Base-by-base conservation (phyloP, 2,888 invertebrate species). In the Amphimallon solstitiale region DNA sequence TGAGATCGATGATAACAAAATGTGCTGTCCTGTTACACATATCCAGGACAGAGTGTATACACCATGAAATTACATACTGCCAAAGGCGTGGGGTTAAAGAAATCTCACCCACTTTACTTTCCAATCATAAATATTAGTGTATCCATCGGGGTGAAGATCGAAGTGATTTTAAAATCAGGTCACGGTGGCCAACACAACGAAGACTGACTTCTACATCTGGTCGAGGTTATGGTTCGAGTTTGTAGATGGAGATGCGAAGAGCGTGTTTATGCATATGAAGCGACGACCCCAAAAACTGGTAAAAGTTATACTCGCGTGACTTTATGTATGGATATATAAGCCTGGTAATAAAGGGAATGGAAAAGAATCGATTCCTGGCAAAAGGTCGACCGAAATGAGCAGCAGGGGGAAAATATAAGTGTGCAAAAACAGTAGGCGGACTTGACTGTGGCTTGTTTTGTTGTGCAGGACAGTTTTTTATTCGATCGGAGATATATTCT, bases 211-310 rank as follows among this genome's bases (percentile, higher is more conserved):
- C 17, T 10, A n/a, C 15, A 19, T 3, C 46, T 46, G 46, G 46
- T 46, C 46, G 46, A 46, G 46, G 46, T 46, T 46, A 46, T 17
- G 46, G 45, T 46, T 19, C 2, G 15, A 14, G n/a, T 15, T 10
- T 40, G 43, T 3, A 5, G 3, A n/a, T n/a, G n/a, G 9, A 40
- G n/a, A 12, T 7, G 7, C 10, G 43, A n/a, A 17, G 10, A 19
- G 46, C 19, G n/a, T 56, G 56, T 23, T 23, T 17, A 23, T 23
- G 56, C 40, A 38, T 56, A 40, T 40, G 21, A 21, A 56, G 19
- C 56, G 40, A 56, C 38, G 56, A 56, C 56, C 56, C 38, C 37
- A 38, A 56, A 48, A 23, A n/a, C 10, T 40, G 12, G 12, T 12
- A 14, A 40, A 40, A 40, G 40, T 14, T 40, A 14, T 40, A 10